Conservation (phyloP, 2,888 invertebrate genomes). For the Pandemis cinnamomeana region DNA sequence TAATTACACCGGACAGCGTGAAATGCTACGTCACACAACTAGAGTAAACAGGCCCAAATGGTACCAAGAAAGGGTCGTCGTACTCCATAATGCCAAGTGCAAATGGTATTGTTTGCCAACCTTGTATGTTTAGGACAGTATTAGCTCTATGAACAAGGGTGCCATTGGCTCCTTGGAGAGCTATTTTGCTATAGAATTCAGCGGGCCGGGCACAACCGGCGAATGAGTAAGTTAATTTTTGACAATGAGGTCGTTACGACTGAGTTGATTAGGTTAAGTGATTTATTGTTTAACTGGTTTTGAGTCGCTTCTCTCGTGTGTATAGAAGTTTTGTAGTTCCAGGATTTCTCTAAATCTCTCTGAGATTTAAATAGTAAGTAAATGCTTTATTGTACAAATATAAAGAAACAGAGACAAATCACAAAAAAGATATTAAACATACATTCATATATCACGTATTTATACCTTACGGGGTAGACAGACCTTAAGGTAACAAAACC, state of each 20-base stretch:
- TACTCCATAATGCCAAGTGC: conserved; percentile 37
- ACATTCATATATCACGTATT: too few species aligned
- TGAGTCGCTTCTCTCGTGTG: too few species aligned
- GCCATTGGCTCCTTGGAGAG: neutral
- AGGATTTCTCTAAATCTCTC: too few species aligned
- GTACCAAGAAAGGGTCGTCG: conserved; percentile 19
- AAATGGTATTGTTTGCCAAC: conserved; percentile 30
- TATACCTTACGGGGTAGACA: too few species aligned
- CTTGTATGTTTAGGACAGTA: conserved; percentile 37
- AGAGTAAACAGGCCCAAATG: conserved; percentile 21
- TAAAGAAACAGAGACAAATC: too few species aligned
- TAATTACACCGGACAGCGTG: neutral
- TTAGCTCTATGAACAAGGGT: conserved; percentile 14
- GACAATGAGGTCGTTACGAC: neutral
- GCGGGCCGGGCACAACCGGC: neutral
- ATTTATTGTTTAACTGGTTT: neutral
- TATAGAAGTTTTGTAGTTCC: too few species aligned
- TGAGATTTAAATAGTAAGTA: too few species aligned
- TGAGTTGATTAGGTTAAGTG: conserved; percentile 7
- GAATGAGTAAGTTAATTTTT: conserved; percentile 16
- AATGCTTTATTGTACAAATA: too few species aligned
- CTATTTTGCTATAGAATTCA: neutral
- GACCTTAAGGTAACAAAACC: too few species aligned
- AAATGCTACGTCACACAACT: conserved; percentile 1
- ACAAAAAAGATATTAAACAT: too few species aligned